phyloP scores from a whole-genome alignment of 2,797 vertebrate species.

The Sebastes diaconus region DNA sequence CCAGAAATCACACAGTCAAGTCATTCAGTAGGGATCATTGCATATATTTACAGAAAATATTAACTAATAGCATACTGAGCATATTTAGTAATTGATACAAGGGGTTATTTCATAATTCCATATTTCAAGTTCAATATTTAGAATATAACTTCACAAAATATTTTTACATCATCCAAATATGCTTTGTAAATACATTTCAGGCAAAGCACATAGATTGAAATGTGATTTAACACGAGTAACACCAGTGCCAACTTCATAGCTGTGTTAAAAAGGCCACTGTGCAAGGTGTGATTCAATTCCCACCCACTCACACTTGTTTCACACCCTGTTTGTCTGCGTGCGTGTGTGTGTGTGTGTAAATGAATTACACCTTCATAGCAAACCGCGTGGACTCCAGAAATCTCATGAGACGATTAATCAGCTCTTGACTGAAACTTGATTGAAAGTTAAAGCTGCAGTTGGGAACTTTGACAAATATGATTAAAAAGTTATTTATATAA shows the following conservation, averaged over 20 bases:
- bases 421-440: background rate
- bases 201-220: constrained; percentile 64
- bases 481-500: too few relatives aligned
- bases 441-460: too few relatives aligned
- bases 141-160: background rate
- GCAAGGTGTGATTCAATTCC: constrained; percentile 21
- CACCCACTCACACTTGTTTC: constrained; percentile 14
- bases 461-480: too few relatives aligned
- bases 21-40: constrained; percentile 4
- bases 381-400: constrained; percentile 19
- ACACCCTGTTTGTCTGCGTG: background rate
- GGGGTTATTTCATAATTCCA: background rate
- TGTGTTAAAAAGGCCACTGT: constrained; percentile 1
- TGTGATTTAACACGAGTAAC: constrained; percentile 49
- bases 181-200: constrained; percentile 42
- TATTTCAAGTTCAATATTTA: constrained; percentile 6
- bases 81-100: constrained; percentile 13
- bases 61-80: background rate
- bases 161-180: constrained; percentile 9
- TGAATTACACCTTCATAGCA: constrained; percentile 9
- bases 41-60: constrained; percentile 53
- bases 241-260: constrained; percentile 10
- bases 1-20: constrained; percentile 35
- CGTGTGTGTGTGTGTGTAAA: background rate
- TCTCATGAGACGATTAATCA: constrained; percentile 4